Percentiles rank a stretch among this genome's conserved stretches.
phyloP scores from a whole-genome alignment of 2,797 vertebrate species.

The Geotria australis region DNA sequence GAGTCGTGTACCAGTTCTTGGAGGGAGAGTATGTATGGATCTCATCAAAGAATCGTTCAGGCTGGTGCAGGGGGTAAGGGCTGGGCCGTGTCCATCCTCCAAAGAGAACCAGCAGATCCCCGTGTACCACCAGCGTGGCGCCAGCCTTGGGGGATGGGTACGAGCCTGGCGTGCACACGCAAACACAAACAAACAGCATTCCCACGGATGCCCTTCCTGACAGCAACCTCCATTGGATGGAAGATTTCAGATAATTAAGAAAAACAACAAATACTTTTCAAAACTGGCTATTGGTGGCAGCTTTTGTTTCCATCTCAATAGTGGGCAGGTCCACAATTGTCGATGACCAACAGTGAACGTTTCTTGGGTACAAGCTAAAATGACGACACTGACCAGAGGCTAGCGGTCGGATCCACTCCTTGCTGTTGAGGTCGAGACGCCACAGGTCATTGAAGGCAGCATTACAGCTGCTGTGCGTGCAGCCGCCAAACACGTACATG shows the following conservation, averaged over 20 bases:
- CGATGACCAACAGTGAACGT: too few species aligned
- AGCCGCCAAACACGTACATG: slow-evolving; percentile 96
- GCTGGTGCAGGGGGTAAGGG: slow-evolving; percentile 86
- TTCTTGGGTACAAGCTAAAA: too few species aligned
- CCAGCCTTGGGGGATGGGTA: slow-evolving; percentile 95
- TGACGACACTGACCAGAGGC: slow-evolving; percentile 38
- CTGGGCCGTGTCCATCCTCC: slow-evolving; percentile 91
- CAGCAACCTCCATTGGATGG: too few species aligned
- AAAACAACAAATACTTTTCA: too few species aligned
- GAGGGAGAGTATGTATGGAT: slow-evolving; percentile 95
- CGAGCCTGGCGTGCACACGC: slow-evolving; percentile 24
- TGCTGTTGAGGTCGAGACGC: slow-evolving; percentile 94
- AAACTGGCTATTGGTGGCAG: too few species aligned
- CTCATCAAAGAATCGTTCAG: slow-evolving; percentile 89
- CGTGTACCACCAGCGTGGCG: slow-evolving; percentile 75
- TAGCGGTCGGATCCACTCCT: slow-evolving; percentile 94
- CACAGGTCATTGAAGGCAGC: slow-evolving; percentile 97
- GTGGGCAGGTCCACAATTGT: too few species aligned
- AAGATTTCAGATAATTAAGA: too few species aligned
- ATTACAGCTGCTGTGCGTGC: slow-evolving; percentile 94
- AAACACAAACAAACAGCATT: too few species aligned
- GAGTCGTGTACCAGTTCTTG: slow-evolving; percentile 59
- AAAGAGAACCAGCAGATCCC: slow-evolving; percentile 74
- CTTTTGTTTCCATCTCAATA: too few species aligned
- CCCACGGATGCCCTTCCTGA: too few species aligned